Percentiles rank a stretch among this genome's conserved stretches.
Conservation (phyloP, 2,797 vertebrate species). For the Protosalanx chinensis region DNA sequence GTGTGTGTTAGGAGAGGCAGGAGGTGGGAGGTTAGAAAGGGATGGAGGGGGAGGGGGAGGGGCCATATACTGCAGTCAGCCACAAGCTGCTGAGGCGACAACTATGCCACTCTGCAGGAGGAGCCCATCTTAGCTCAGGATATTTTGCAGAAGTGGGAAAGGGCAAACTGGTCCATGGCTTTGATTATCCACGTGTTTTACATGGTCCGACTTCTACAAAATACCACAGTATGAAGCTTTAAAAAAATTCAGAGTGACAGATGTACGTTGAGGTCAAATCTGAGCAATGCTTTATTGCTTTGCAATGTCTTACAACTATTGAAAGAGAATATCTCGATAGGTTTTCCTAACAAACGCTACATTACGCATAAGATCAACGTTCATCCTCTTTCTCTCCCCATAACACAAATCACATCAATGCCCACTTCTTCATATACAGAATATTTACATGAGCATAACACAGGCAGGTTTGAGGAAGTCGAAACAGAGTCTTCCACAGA, state of each 20-base stretch:
- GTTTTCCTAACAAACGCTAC: constrained; percentile 45
- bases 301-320: constrained; percentile 41
- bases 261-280: constrained; percentile 53
- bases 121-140: neutral
- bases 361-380: constrained; percentile 22
- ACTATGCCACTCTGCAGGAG: neutral
- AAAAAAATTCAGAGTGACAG: neutral
- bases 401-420: constrained; percentile 23
- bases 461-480: constrained; percentile 45
- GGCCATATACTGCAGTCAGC: no score
- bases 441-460: constrained; percentile 53
- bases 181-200: constrained; percentile 22
- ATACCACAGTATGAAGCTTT: neutral
- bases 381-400: constrained; percentile 15
- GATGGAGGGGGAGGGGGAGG: neutral
- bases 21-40: neutral
- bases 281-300: constrained; percentile 68
- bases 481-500: constrained; percentile 54
- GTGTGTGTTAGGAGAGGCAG: constrained; percentile 10
- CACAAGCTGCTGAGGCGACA: no score
- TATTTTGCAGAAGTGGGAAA: constrained; percentile 8
- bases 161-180: neutral
- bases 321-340: constrained; percentile 21
- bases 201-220: constrained; percentile 13
- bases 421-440: constrained; percentile 37